Percentiles rank a stretch among this genome's conserved stretches.
Evolutionary conservation across 1,140 invertebrate genomes (phyloP).

Genomic region (Lerema accius): DNA sequence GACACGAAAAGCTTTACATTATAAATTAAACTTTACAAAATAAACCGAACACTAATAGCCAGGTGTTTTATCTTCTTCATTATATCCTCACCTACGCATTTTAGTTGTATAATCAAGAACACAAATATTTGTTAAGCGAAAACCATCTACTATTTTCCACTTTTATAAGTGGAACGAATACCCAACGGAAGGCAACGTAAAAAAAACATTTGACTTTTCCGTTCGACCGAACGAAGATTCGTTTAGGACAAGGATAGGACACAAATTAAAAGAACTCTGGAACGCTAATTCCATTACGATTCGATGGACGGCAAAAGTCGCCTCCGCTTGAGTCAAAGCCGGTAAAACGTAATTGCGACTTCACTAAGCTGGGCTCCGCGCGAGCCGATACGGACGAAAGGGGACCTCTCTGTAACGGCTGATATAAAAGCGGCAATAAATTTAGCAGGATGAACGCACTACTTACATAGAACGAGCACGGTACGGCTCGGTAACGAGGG

Average conservation of each 20-base stretch:
- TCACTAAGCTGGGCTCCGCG: slow-evolving; percentile 79
- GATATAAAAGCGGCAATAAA: slow-evolving; percentile 82
- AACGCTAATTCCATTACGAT: slow-evolving; percentile 81
- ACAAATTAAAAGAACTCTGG: slow-evolving; percentile 79
- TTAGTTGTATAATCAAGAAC: too few relatives aligned
- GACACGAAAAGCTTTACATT: too few relatives aligned
- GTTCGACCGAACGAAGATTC: slow-evolving; percentile 54
- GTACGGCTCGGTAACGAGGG: slow-evolving; percentile 70
- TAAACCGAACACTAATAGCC: too few relatives aligned
- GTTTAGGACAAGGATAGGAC: slow-evolving; percentile 71
- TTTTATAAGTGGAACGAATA: neutral
- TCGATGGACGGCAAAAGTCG: slow-evolving; percentile 81
- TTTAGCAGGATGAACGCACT: slow-evolving; percentile 81
- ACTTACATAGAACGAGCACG: slow-evolving; percentile 73
- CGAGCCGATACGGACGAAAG: slow-evolving; percentile 76
- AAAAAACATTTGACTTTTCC: slow-evolving; percentile 1
- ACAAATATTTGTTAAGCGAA: too few relatives aligned
- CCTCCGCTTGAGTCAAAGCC: slow-evolving; percentile 76
- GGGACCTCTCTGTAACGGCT: slow-evolving; percentile 77
- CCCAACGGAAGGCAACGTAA: neutral
- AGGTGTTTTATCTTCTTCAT: too few relatives aligned
- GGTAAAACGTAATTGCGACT: slow-evolving; percentile 82
- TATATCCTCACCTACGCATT: too few relatives aligned
- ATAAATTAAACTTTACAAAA: too few relatives aligned
- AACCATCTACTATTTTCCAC: neutral